Percentiles rank a stretch among this genome's conserved stretches.
These are phyloP conservation scores for Heliocidaris erythrogramma DNA, from an alignment of 35 echinoderm and acorn worm species.

Conservation along the genomic window DNA sequence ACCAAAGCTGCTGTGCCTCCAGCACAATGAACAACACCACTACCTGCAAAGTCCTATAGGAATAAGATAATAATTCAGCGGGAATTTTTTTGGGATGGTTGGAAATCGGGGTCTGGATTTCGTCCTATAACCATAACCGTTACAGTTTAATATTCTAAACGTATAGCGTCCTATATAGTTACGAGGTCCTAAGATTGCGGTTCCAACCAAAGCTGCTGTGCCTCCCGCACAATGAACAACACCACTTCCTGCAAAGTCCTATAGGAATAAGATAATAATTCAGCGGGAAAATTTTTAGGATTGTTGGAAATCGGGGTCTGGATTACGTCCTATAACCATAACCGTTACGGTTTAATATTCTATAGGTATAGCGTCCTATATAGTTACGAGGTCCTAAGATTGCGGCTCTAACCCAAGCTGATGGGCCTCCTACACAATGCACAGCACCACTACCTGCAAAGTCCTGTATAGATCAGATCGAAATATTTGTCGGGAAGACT, in stretches of 20 bases:
- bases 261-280: too few relatives aligned
- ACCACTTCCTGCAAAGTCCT: conserved; percentile 93
- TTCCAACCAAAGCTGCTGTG: conserved; percentile 79
- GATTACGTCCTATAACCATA: too few relatives aligned
- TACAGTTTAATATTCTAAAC: too few relatives aligned
- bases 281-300: too few relatives aligned
- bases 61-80: too few relatives aligned
- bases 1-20: conserved; percentile 84
- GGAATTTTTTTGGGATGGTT: too few relatives aligned
- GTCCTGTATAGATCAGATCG: conserved; percentile 58
- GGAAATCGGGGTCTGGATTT: too few relatives aligned
- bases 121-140: too few relatives aligned
- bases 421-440: conserved; percentile 84
- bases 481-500: too few relatives aligned
- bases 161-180: conserved; percentile 84
- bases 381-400: conserved; percentile 79
- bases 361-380: too few relatives aligned
- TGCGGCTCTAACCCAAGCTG: conserved; percentile 71
- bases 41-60: conserved; percentile 85
- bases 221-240: conserved; percentile 90
- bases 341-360: too few relatives aligned
- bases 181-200: conserved; percentile 73
- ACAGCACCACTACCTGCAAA: conserved; percentile 91
- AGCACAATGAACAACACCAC: conserved; percentile 86
- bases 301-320: too few relatives aligned